Base-by-base conservation (phyloP, 2,797 vertebrate genomes). In the Triplophysa yarkandensis region DNA sequence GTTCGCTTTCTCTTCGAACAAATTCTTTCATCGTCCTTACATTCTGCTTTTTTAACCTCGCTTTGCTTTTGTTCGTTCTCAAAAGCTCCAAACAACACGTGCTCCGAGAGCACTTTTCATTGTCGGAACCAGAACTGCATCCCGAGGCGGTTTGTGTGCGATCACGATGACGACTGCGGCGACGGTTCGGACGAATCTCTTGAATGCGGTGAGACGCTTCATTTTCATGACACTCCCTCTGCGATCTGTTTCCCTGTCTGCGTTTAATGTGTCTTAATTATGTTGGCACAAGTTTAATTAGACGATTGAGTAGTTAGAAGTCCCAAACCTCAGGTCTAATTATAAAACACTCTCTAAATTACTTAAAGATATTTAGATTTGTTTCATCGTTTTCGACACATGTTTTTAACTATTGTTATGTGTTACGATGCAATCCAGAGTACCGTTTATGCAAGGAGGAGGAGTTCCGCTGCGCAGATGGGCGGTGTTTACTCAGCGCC, bases 101-200 rank as follows among this genome's bases (percentile, higher is more conserved):
- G 82, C 16, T 65, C 74, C 0, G 77, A 79, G 1, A 73, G 48
- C 48, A 74, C 82, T 1, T 83, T 81, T 48, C 92, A 14, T 92
- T 83, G 82, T 6, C 64, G 63, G 19, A 83, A 83, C 52, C 74
- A 93, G 28, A 92, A 93, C 13, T 95, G 94, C 74, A 89, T 95
- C 86, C 93, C 92, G 34, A 93, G 92, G 60, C 82, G 92, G 30
- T 95, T 93, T 88, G 94, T 95, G 4, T 95, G 94, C 80, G 94
- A 95, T 62, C 91, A 92, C 77, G 94, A 95, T 62, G 90, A 93
- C 27, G 94, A 95, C 54, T 95, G 94, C 74, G 93, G 92, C 13
- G 94, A 94, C 36, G 93, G 92, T n/a, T 94, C 94, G 1, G 93
- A 94, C 61, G 93, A 95, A 77, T 81, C 77, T 30, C 88, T 92